These are phyloP conservation scores for Megaceryle maxima DNA, from an alignment of 2,113 vertebrate genomes.

Conservation along the genomic window DNA sequence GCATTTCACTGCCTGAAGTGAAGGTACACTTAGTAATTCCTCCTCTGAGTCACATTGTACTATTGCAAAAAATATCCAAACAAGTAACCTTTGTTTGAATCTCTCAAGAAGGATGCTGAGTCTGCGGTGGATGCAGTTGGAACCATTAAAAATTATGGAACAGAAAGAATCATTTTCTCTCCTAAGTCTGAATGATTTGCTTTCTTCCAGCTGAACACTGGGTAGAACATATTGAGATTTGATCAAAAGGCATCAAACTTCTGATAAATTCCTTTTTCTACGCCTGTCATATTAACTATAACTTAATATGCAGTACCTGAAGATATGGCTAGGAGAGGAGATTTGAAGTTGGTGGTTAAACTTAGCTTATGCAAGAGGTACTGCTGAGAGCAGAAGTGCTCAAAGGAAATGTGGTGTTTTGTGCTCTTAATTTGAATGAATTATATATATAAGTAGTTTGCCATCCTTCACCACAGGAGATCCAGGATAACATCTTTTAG, in stretches of 20 bases:
- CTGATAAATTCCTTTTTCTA: neutral
- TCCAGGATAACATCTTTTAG: neutral
- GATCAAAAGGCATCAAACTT: neutral
- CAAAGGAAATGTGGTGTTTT: neutral
- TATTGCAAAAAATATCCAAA: conserved; percentile 18
- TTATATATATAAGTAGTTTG: neutral
- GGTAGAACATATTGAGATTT: neutral
- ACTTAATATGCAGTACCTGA: neutral
- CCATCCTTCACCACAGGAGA: neutral
- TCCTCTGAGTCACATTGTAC: neutral
- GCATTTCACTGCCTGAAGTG: neutral
- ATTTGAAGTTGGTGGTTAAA: neutral
- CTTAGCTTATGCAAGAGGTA: neutral
- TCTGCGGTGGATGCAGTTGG: neutral
- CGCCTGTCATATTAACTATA: neutral
- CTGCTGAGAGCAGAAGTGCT: neutral
- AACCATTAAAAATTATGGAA: neutral
- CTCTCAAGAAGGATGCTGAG: neutral
- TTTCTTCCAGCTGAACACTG: neutral
- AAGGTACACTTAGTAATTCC: conserved; percentile 20
- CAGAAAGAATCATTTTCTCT: neutral
- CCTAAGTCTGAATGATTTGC: neutral
- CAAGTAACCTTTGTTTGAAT: conserved; percentile 33
- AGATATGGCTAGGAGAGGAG: neutral
- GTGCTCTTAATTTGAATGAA: neutral